Base-by-base conservation (phyloP, 2,888 invertebrate genomes). In the Hyles lineata region DNA sequence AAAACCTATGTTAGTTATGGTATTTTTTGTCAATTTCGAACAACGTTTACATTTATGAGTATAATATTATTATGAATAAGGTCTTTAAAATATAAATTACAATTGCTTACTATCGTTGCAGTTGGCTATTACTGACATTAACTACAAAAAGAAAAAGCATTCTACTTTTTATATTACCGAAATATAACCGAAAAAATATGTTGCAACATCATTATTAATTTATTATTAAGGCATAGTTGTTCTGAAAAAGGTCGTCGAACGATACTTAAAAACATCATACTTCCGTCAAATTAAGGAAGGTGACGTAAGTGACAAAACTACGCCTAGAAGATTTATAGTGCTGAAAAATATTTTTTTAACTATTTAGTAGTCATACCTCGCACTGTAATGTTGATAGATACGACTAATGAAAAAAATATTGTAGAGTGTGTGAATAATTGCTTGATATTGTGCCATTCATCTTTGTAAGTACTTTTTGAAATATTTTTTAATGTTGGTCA, bases 261-360 rank as follows among this genome's bases (percentile, higher is more conserved):
- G 7, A 29, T 7, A 19, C 35, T 2, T 11, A 63, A 21, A 29
- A 7, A 63, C 63, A 5, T 63, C 21, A 63, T 15, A 11, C 11
- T 63, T 63, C 35, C 32, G 35, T 35, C 63, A 35, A 25, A 29
- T 29, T 0, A 62, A 11, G 17, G 25, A 29, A 62, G 9, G 19
- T 63, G 63, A 63, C 63, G 63, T 63, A 63, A 35, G 63, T 63
- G 63, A n/a, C 63, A 63, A 35, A 35, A n/a, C n/a, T 32, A 35
- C 62, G 21, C n/a, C 32, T n/a, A 21, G 21, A n/a, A 43, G 63
- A 11, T 25, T 17, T 29, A 63, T 11, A 43, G 63, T 35, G 21
- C 63, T 63, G 63, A 63, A 63, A 21, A 6, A 21, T 9, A n/a
- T 63, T n/a, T 55, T 43, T 63, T 32, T 63, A 43, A 21, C 21